Evolutionary conservation across 1,140 invertebrate genomes (phyloP).

Genomic region (Bombyx mandarina): DNA sequence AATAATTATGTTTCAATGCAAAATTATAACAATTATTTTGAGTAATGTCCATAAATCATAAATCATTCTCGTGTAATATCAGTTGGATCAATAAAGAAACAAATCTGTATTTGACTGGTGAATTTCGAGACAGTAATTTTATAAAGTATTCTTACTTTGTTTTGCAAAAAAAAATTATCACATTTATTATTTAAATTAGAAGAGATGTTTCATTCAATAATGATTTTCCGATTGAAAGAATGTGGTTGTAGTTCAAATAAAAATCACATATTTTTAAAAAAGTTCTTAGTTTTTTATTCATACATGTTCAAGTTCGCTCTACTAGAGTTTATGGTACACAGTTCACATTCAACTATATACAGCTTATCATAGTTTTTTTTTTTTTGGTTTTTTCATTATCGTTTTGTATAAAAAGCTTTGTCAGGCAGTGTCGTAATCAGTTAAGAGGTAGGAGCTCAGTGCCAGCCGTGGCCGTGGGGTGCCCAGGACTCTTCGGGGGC

Average conservation of each 20-base stretch:
- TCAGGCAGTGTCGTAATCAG: constrained; percentile 38
- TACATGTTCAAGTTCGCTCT: constrained; percentile 44
- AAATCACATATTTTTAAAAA: constrained; percentile 7
- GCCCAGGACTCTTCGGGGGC: constrained; percentile 55
- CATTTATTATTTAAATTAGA: too few relatives aligned
- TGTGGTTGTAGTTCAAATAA: neutral
- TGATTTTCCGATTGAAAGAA: neutral
- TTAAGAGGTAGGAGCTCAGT: constrained; percentile 53
- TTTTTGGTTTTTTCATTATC: constrained; percentile 41
- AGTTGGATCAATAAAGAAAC: too few relatives aligned
- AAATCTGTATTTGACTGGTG: too few relatives aligned
- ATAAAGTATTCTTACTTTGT: too few relatives aligned
- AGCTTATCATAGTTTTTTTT: constrained; percentile 51
- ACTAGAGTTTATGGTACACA: constrained; percentile 51
- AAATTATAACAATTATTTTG: too few relatives aligned
- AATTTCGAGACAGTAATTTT: too few relatives aligned
- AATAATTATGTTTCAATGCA: too few relatives aligned
- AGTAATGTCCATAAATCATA: too few relatives aligned
- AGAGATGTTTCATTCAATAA: neutral
- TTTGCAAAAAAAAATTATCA: too few relatives aligned
- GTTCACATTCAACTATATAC: constrained; percentile 59
- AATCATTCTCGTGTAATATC: too few relatives aligned
- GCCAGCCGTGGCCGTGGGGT: constrained; percentile 45
- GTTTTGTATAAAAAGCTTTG: constrained; percentile 59
- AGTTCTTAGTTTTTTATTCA: constrained; percentile 46